These are phyloP conservation scores for Gymnosoma rotundatum DNA, from an alignment of 2,888 invertebrate genomes.

Conservation along the genomic window DNA sequence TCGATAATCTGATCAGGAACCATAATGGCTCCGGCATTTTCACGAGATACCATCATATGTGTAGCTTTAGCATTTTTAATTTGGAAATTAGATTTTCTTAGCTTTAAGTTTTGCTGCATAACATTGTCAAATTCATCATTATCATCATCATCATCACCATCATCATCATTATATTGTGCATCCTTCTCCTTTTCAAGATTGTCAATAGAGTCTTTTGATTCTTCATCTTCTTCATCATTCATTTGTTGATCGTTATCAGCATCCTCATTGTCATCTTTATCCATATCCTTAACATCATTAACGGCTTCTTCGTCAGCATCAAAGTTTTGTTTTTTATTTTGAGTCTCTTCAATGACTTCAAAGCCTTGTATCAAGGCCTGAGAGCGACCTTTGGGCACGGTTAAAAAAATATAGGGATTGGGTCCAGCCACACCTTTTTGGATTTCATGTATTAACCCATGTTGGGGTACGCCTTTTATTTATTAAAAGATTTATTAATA, in stretches of 20 bases:
- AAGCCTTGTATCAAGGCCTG: constrained; percentile 75
- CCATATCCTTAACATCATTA: constrained; percentile 34
- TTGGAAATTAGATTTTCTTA: constrained; percentile 12
- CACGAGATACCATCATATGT: constrained; percentile 76
- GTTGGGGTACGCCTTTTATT: constrained; percentile 65
- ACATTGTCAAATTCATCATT: constrained; percentile 55
- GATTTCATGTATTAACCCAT: constrained; percentile 48
- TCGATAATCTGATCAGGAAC: constrained; percentile 78
- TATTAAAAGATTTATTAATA: constrained; percentile 65
- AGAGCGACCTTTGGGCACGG: constrained; percentile 75
- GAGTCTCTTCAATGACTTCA: constrained; percentile 68
- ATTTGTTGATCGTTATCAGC: constrained; percentile 25
- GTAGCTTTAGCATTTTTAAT: constrained; percentile 74
- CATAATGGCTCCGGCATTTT: constrained; percentile 78
- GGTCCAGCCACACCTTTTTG: constrained; percentile 47
- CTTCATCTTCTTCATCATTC: constrained; percentile 63
- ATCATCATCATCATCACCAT: constrained; percentile 59
- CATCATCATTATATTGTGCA: constrained; percentile 44
- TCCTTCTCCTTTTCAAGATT: constrained; percentile 40
- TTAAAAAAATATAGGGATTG: constrained; percentile 77
- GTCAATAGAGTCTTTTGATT: not conserved
- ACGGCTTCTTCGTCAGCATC: constrained; percentile 59
- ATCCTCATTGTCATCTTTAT: constrained; percentile 48
- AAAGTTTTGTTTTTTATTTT: constrained; percentile 46
- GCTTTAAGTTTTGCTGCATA: constrained; percentile 32